These are phyloP conservation scores for Calyptomena viridis DNA, from an alignment of 2,113 vertebrate genomes.

Conservation along the genomic window DNA sequence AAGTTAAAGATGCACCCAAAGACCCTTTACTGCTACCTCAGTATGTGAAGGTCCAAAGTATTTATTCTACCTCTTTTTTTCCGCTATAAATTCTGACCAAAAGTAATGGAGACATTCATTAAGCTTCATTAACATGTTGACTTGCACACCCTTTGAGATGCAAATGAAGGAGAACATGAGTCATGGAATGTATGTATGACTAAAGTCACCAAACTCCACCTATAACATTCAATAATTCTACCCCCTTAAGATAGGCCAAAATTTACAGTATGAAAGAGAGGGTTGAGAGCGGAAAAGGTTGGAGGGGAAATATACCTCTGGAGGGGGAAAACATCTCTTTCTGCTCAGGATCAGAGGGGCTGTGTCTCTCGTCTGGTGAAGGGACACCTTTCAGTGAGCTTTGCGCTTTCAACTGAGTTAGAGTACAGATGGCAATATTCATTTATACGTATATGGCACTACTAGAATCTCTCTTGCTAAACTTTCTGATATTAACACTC, in stretches of 20 bases:
- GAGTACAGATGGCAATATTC: accelerated
- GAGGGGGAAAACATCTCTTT: neutral
- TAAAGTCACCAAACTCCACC: neutral
- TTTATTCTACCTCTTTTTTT: neutral
- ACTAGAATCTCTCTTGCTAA: neutral
- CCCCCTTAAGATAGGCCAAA: accelerated
- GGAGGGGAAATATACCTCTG: neutral
- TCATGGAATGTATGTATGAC: neutral
- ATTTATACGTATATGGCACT: neutral
- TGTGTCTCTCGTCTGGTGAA: neutral
- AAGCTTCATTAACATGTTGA: neutral
- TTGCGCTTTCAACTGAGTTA: accelerated
- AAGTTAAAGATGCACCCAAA: neutral
- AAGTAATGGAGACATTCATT: accelerated
- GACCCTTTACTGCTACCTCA: neutral
- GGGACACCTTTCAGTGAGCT: neutral
- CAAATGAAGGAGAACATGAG: neutral
- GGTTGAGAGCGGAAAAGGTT: neutral
- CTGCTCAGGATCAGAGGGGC: too few relatives aligned
- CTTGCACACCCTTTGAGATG: neutral
- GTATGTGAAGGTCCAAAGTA: neutral
- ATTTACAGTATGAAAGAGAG: neutral
- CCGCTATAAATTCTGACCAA: neutral
- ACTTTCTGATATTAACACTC: neutral
- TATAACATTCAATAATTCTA: neutral